A percentile compares a stretch with the other conserved stretches of the same genome.
phyloP scores from a whole-genome alignment of 2,113 vertebrate genomes.

The Sprattus sprattus region DNA sequence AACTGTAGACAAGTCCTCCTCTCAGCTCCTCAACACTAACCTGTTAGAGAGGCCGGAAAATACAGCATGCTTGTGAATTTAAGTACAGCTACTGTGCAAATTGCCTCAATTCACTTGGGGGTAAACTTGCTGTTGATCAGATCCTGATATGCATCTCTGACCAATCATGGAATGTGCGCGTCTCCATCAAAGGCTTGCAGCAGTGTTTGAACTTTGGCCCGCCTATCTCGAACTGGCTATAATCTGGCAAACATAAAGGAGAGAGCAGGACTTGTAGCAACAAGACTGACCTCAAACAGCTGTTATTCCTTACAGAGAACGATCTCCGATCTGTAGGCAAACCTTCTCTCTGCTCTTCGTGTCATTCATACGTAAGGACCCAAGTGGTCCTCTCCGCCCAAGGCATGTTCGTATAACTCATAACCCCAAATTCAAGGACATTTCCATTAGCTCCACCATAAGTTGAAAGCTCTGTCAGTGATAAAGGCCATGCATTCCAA shows the following conservation, averaged over 20 bases:
- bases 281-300: slow-evolving; percentile 29
- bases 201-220: slow-evolving; percentile 11
- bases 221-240: slow-evolving; percentile 21
- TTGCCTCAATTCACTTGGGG: background rate
- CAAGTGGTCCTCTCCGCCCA: background rate
- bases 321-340: background rate
- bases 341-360: background rate
- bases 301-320: background rate
- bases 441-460: background rate
- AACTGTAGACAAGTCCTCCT: background rate
- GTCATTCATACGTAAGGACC: background rate
- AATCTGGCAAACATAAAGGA: slow-evolving; percentile 19
- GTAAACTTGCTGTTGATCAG: background rate
- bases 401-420: background rate
- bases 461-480: slow-evolving; percentile 9
- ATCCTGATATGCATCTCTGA: background rate
- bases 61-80: background rate
- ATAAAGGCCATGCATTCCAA: slow-evolving; percentile 10
- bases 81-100: slow-evolving; percentile 9
- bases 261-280: slow-evolving; percentile 24
- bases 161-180: background rate
- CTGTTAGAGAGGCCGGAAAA: background rate
- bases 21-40: background rate
- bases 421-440: slow-evolving; percentile 21
- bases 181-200: background rate